Base-by-base conservation (phyloP, 1,140 invertebrate species). In the Ceratoteleas bidentatus region DNA sequence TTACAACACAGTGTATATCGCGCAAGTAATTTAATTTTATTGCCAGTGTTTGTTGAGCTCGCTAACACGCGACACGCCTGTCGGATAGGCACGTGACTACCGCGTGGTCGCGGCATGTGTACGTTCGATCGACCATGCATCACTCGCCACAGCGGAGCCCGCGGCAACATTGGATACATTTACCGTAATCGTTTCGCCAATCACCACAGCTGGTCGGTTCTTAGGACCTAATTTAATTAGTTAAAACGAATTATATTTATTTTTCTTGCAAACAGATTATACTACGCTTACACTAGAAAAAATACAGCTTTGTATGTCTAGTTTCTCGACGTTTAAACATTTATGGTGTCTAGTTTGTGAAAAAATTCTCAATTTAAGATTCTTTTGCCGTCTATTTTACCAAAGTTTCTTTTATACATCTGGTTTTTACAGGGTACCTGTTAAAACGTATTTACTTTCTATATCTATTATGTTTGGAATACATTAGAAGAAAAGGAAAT, bases 71-170 rank as follows among this genome's bases (percentile, higher is more conserved):
- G 85, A 83, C 81, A 77, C 60, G 78, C 69, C 84, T 84, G 84
- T 83, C 53, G 64, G 34, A 13, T 45, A 75, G 57, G 83, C 87
- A 88, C 86, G 87, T 87, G 87, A 85, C 82, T 16, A 56, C 40
- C 84, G 84, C 85, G 84, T 87, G 86, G 77, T 72, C 13, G 40
- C 57, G n/a, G 77, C 81, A 85, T 88, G 87, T 57, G 57, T 73
- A 49, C 49, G 38, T 32, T 79, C 50, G 38, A 53, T 66, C 62
- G 50, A 16, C 15, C 54, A 52, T 52, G 15, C 61, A 58, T 66
- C 54, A 60, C 24, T 53, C 53, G 9, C 3, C 53, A 50, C 45
- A n/a, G 0, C 32, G 15, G 45, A 24, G 36, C 13, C 58, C 36
- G 1, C 11, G 14, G 40, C 40, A 60, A 76, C 66, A 47, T 52